These are phyloP conservation scores for Murina feae DNA, from an alignment of 2,113 vertebrate species.

Conservation along the genomic window DNA sequence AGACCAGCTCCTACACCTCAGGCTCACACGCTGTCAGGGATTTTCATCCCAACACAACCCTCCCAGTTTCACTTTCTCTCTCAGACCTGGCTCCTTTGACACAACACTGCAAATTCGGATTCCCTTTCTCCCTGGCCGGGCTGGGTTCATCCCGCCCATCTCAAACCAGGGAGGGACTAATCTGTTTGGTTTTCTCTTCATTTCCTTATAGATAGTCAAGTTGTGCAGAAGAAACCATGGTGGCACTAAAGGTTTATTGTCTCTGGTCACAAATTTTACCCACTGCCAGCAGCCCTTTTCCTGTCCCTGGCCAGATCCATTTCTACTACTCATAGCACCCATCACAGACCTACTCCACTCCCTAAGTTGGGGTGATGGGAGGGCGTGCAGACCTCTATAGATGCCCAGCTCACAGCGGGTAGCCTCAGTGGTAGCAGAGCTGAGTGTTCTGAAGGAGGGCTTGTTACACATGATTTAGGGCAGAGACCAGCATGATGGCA, in stretches of 20 bases:
- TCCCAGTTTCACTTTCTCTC: not conserved
- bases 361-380: accelerated
- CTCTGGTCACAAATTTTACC: not conserved
- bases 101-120: not conserved
- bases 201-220: not conserved
- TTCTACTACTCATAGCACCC: accelerated
- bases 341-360: not conserved
- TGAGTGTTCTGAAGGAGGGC: not conserved
- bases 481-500: accelerated
- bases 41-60: not conserved
- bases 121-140: accelerated
- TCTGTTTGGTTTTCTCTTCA: not conserved
- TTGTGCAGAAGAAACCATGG: not conserved
- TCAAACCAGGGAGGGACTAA: accelerated
- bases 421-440: not conserved
- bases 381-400: accelerated
- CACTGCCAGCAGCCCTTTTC: not conserved
- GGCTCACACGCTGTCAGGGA: not conserved
- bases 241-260: accelerated
- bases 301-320: not conserved
- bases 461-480: too few species aligned
- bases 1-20: not conserved
- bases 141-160: accelerated
- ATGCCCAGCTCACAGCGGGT: accelerated
- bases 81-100: not conserved